Conservation (phyloP, 2,113 vertebrate genomes). For the Seriola rivoliana region DNA sequence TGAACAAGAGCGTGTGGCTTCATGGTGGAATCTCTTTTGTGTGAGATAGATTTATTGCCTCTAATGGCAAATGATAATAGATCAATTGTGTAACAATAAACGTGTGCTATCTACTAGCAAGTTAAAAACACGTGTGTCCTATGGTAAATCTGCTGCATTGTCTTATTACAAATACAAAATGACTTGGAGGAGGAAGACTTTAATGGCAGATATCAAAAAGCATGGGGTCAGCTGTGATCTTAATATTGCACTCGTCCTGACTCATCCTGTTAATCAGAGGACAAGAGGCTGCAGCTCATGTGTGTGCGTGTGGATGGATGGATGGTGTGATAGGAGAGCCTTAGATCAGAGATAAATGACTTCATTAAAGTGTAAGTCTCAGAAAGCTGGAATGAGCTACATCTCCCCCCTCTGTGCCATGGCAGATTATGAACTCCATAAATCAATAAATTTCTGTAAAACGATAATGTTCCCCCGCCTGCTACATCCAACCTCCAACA, state of each 20-base stretch:
- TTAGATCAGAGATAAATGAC: slow-evolving; percentile 86
- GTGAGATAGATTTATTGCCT: slow-evolving; percentile 35
- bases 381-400: slow-evolving; percentile 77
- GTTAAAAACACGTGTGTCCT: slow-evolving; percentile 16
- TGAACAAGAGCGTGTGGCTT: slow-evolving; percentile 44
- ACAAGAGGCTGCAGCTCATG: slow-evolving; percentile 11
- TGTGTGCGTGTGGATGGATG: slow-evolving; percentile 39
- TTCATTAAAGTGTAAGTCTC: slow-evolving; percentile 84
- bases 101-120: slow-evolving; percentile 18
- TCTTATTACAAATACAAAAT: slow-evolving; percentile 2
- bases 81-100: slow-evolving; percentile 42
- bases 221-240: neutral
- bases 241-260: neutral
- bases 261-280: slow-evolving; percentile 1
- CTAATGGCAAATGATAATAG: slow-evolving; percentile 15
- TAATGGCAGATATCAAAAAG: slow-evolving; percentile 2
- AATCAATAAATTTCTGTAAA: slow-evolving; percentile 81
- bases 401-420: slow-evolving; percentile 71
- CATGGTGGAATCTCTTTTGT: slow-evolving; percentile 13
- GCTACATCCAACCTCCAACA: slow-evolving; percentile 51
- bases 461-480: slow-evolving; percentile 53
- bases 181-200: neutral
- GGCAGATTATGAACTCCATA: slow-evolving; percentile 83
- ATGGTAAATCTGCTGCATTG: neutral
- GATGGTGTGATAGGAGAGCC: slow-evolving; percentile 63